Percentiles rank a stretch among this genome's conserved stretches.
phyloP scores from a whole-genome alignment of 2,888 invertebrate species.

The Notocelia uddmanniana region DNA sequence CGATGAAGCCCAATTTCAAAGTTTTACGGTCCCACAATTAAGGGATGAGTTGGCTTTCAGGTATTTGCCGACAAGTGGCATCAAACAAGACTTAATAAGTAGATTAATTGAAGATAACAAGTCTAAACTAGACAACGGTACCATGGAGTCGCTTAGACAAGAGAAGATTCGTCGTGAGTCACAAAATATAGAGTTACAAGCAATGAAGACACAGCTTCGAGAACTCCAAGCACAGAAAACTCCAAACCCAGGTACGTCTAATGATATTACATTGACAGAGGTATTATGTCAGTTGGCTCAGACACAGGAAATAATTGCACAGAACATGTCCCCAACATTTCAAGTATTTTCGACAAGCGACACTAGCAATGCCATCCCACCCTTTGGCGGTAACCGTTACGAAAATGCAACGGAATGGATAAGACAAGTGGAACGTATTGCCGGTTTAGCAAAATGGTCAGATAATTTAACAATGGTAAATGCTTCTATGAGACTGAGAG shows the following conservation, averaged over 20 bases:
- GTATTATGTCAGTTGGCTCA: too few species aligned
- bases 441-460: conserved; percentile 14
- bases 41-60: too few species aligned
- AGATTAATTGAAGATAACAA: not conserved
- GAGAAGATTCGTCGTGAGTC: too few species aligned
- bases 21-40: not conserved
- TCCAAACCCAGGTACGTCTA: too few species aligned
- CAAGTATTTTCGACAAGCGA: conserved; percentile 17
- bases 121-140: not conserved
- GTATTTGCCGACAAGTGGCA: not conserved
- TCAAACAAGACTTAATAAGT: not conserved
- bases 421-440: conserved; percentile 9
- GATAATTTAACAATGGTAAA: conserved; percentile 20
- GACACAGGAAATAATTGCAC: too few species aligned
- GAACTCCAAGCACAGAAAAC: too few species aligned
- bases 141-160: too few species aligned
- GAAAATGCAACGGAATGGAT: conserved; percentile 6
- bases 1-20: not conserved
- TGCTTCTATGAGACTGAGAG: conserved; percentile 2
- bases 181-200: too few species aligned
- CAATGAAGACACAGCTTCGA: too few species aligned
- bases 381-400: not conserved
- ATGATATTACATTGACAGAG: too few species aligned
- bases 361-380: conserved; percentile 11
- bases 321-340: too few species aligned